Percentiles rank a stretch among this genome's conserved stretches.
phyloP scores from a whole-genome alignment of 2,113 vertebrate genomes.

The Ibidorhyncha struthersii region DNA sequence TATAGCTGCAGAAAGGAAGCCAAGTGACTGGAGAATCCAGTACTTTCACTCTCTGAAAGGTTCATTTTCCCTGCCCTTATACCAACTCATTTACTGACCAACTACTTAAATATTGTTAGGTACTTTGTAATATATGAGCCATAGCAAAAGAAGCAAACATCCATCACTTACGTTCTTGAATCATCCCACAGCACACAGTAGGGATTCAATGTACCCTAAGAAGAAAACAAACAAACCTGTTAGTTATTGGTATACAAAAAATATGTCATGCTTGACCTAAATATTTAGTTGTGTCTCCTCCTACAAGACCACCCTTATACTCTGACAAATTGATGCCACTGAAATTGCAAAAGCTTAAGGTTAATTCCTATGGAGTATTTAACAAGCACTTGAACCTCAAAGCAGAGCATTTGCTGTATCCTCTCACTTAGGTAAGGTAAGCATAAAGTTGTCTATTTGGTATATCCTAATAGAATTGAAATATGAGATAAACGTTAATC shows the following conservation, averaged over 20 bases:
- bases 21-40: not conserved
- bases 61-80: not conserved
- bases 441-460: not conserved
- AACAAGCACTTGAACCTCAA: not conserved
- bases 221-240: constrained; percentile 52
- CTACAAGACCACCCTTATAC: not conserved
- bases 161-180: constrained; percentile 89
- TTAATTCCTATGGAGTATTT: not conserved
- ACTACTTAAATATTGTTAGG: not conserved
- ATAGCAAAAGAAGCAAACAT: constrained; percentile 59
- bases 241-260: not conserved
- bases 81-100: not conserved
- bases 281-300: not conserved
- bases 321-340: not conserved
- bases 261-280: not conserved
- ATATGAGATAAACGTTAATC: not conserved
- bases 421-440: not conserved
- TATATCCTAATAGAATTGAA: not conserved
- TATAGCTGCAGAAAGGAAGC: not conserved
- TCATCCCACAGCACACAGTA: constrained; percentile 97
- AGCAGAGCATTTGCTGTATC: not conserved
- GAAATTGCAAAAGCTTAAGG: not conserved
- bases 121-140: constrained; percentile 19
- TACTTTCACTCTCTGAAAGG: not conserved
- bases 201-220: constrained; percentile 93